Evolutionary conservation across 2,797 vertebrate species (phyloP).

Genomic region (Acrossocheilus fasciatus): DNA sequence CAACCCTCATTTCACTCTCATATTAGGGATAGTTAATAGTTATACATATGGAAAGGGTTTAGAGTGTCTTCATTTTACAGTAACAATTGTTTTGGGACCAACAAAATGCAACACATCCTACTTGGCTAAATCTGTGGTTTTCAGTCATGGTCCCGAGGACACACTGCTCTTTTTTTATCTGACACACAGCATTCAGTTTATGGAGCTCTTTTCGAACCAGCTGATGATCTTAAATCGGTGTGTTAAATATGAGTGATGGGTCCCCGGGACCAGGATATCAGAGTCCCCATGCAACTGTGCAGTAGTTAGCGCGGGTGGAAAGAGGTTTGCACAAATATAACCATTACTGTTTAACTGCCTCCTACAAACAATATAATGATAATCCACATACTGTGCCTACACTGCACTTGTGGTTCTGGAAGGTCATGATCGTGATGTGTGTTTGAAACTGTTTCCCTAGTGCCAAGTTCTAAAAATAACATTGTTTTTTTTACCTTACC

Average conservation of each 20-base stretch:
- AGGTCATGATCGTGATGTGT: constrained; percentile 31
- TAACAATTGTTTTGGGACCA: not conserved
- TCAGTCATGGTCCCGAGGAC: not conserved
- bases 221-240: not conserved
- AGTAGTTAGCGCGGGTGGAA: constrained; percentile 32
- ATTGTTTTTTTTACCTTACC: not conserved
- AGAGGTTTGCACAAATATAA: constrained; percentile 46
- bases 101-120: constrained; percentile 1
- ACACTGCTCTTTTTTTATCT: not conserved
- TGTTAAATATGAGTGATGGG: not conserved
- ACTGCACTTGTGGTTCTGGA: constrained; percentile 17
- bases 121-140: not conserved
- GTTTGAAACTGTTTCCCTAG: not conserved
- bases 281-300: not conserved
- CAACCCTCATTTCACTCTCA: not conserved
- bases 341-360: constrained; percentile 49
- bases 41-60: not conserved
- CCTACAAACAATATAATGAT: constrained; percentile 52
- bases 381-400: constrained; percentile 34
- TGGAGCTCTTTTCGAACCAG: not conserved
- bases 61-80: not conserved
- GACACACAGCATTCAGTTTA: not conserved
- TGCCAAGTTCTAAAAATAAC: constrained; percentile 1
- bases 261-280: not conserved
- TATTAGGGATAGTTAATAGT: not conserved